A percentile compares a stretch with the other conserved stretches of the same genome.
Evolutionary conservation across 2,888 invertebrate genomes (phyloP).

Genomic region (Xiphydria camelus): DNA sequence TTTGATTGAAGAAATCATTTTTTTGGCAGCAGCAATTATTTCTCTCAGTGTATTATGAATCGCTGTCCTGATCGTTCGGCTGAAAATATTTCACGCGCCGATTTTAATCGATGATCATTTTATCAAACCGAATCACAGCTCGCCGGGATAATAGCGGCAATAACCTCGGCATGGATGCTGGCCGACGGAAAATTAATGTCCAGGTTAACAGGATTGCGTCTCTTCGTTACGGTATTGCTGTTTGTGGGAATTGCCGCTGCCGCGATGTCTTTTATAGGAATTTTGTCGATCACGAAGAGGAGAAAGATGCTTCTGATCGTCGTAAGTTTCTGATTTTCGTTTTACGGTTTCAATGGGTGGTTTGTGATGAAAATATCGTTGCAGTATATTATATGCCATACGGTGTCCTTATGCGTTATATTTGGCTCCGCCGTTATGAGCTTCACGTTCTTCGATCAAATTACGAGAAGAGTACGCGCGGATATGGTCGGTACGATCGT

Average conservation of each 20-base stretch:
- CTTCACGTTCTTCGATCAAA: slow-evolving; percentile 36
- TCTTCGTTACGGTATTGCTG: slow-evolving; percentile 33
- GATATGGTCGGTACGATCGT: slow-evolving; percentile 36
- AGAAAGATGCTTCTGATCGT: slow-evolving; percentile 25
- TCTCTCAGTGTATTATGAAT: too few species aligned
- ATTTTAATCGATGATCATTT: background rate
- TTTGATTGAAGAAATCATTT: too few species aligned
- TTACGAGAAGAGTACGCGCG: slow-evolving; percentile 31
- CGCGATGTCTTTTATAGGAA: slow-evolving; percentile 30
- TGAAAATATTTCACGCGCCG: background rate
- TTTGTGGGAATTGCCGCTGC: slow-evolving; percentile 29
- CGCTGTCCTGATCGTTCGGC: background rate
- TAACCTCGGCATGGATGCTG: slow-evolving; percentile 38
- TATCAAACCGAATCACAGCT: too few species aligned
- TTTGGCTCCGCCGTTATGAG: slow-evolving; percentile 37
- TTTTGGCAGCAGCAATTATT: too few species aligned
- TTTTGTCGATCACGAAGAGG: slow-evolving; percentile 33
- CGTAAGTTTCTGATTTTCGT: slow-evolving; percentile 18
- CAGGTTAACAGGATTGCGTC: slow-evolving; percentile 34
- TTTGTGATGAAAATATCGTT: slow-evolving; percentile 6
- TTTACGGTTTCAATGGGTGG: too few species aligned
- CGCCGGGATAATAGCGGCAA: slow-evolving; percentile 33
- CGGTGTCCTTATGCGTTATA: slow-evolving; percentile 28
- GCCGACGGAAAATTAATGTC: slow-evolving; percentile 36
- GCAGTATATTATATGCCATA: slow-evolving; percentile 36